These are phyloP conservation scores for Neomicropteryx cornuta DNA, from an alignment of 1,140 invertebrate genomes.

Conservation along the genomic window DNA sequence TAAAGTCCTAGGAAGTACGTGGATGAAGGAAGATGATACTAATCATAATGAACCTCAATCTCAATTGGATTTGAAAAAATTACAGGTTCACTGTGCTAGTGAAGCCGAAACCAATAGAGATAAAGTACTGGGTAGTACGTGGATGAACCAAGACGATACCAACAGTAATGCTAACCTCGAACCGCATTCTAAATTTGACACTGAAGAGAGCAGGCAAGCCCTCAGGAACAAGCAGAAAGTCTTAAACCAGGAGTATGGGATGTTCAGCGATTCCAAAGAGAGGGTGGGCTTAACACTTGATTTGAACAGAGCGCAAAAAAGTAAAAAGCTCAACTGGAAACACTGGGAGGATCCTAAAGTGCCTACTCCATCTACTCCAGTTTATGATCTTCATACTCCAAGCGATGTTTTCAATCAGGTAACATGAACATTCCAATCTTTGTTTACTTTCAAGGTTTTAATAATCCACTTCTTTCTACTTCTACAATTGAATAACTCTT, in stretches of 20 bases:
- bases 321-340: too few species aligned
- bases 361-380: too few species aligned
- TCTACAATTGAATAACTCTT: too few species aligned
- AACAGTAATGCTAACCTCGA: constrained; percentile 10
- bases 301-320: background rate
- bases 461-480: too few species aligned
- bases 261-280: background rate
- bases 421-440: too few species aligned
- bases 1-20: constrained; percentile 19
- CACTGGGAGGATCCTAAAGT: too few species aligned
- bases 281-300: background rate
- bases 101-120: constrained; percentile 26
- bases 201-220: constrained; percentile 12
- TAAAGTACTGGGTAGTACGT: constrained; percentile 30
- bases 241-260: too few species aligned
- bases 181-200: constrained; percentile 12
- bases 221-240: constrained; percentile 14
- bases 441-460: too few species aligned
- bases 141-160: too few species aligned
- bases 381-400: too few species aligned
- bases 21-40: too few species aligned
- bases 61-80: constrained; percentile 10
- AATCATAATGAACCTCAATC: constrained; percentile 12
- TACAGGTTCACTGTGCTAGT: constrained; percentile 25
- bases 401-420: too few species aligned